Percentiles rank a stretch among this genome's conserved stretches.
Conservation (phyloP, 2,797 vertebrate genomes). For the Mormyrops attenuatus region DNA sequence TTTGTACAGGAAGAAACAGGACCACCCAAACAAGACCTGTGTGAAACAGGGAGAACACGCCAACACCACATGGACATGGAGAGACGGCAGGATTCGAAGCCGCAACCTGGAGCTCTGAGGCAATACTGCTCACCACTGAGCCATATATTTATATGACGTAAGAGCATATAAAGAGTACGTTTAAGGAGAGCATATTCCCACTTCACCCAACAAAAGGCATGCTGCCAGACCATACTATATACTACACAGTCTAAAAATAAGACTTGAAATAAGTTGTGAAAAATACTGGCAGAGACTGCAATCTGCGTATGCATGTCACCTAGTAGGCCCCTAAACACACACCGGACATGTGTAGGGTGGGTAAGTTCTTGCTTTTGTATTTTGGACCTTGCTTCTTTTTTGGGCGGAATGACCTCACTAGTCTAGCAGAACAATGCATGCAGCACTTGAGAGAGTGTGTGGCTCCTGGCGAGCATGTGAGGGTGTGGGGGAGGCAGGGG, state of each 20-base stretch:
- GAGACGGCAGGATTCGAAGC: background rate
- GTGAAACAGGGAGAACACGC: background rate
- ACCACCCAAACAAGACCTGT: background rate
- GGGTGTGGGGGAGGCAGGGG: background rate
- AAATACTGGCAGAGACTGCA: background rate
- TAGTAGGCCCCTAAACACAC: background rate
- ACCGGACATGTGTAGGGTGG: background rate
- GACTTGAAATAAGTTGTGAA: background rate
- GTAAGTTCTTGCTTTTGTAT: background rate
- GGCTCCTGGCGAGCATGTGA: background rate
- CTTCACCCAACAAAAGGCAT: background rate
- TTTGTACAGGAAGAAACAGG: background rate
- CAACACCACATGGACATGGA: background rate
- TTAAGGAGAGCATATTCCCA: background rate
- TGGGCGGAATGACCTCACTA: background rate
- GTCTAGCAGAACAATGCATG: background rate
- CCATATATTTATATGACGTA: background rate
- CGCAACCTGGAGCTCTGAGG: background rate
- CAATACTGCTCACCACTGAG: background rate
- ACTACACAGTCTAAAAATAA: background rate
- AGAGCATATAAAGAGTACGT: background rate
- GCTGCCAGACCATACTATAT: background rate
- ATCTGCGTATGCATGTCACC: background rate
- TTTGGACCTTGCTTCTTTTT: background rate
- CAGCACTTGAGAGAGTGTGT: too few relatives aligned